phyloP scores from a whole-genome alignment of 2,888 invertebrate species.

The Troides helena region DNA sequence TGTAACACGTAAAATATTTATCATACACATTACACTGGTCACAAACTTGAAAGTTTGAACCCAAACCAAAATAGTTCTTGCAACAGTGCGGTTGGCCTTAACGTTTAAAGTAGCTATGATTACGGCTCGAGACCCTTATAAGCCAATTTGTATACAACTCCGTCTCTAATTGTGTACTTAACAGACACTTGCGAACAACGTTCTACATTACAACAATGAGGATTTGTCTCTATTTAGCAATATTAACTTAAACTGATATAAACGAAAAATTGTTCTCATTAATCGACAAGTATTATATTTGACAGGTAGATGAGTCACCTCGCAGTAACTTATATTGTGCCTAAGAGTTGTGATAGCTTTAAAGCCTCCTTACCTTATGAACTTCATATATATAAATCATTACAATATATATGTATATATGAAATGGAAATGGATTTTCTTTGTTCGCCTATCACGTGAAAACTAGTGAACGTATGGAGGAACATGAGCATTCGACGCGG shows the following conservation, averaged over 20 bases:
- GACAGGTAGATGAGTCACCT: too few relatives aligned
- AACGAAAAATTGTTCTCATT: not conserved
- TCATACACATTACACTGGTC: not conserved
- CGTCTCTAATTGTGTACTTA: conserved; percentile 22
- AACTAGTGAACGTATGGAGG: too few relatives aligned
- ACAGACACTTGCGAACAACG: conserved; percentile 23
- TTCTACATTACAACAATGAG: conserved; percentile 11
- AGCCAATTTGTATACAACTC: conserved; percentile 27
- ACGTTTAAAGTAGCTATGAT: conserved; percentile 25
- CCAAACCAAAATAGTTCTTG: conserved; percentile 13
- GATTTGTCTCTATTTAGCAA: conserved; percentile 19
- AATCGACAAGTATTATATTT: not conserved
- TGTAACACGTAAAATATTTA: not conserved
- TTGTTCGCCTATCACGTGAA: too few relatives aligned
- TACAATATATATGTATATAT: too few relatives aligned
- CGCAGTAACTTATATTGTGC: too few relatives aligned
- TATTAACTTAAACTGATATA: not conserved
- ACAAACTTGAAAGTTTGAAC: not conserved
- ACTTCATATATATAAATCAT: too few relatives aligned
- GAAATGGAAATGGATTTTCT: too few relatives aligned
- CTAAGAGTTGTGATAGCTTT: too few relatives aligned
- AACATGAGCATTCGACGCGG: too few relatives aligned
- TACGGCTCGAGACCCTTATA: conserved; percentile 21
- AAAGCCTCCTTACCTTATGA: too few relatives aligned
- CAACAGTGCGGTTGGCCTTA: conserved; percentile 18